These are phyloP conservation scores for Cuculus canorus DNA, from an alignment of 2,797 vertebrate species.

Conservation along the genomic window DNA sequence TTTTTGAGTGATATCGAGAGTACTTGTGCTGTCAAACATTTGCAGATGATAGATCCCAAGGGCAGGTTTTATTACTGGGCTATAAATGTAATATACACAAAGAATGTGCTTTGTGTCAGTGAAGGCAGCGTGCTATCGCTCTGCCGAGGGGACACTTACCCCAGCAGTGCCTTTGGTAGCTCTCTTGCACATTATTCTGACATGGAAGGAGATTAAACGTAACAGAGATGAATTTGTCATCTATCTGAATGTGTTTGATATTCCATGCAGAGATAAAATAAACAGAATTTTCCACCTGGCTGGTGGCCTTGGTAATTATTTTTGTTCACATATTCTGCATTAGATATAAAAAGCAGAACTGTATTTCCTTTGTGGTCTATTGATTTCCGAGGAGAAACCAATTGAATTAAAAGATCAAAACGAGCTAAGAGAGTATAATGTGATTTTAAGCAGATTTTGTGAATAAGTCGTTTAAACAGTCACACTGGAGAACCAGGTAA, in stretches of 20 bases:
- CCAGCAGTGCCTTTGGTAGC: not conserved
- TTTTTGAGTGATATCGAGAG: not conserved
- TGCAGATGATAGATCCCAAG: not conserved
- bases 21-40: not conserved
- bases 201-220: not conserved
- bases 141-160: not conserved
- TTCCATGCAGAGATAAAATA: not conserved
- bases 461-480: not conserved
- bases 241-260: not conserved
- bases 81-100: not conserved
- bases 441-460: not conserved
- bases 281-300: not conserved
- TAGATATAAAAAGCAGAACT: not conserved
- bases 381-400: not conserved
- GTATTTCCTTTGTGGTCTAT: not conserved
- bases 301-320: not conserved
- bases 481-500: not conserved
- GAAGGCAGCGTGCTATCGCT: not conserved
- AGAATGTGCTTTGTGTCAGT: not conserved
- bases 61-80: not conserved
- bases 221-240: not conserved
- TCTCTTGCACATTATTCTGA: accelerated
- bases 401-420: not conserved
- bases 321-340: not conserved
- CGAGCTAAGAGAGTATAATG: not conserved